phyloP scores from a whole-genome alignment of 2,797 vertebrate genomes.

The Enteromius argenteus region DNA sequence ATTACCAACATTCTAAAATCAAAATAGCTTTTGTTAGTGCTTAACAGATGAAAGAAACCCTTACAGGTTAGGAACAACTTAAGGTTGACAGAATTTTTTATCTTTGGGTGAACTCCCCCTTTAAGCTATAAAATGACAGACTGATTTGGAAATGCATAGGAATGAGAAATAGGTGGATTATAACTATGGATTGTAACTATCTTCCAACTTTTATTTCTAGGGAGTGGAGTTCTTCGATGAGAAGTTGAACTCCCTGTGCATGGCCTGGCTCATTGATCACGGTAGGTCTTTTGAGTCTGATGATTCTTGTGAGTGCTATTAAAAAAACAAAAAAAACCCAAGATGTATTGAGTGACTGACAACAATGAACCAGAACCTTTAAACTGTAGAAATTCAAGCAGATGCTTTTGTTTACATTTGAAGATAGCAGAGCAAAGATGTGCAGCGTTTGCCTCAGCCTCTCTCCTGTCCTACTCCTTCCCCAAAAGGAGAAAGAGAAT shows the following conservation, averaged over 20 bases:
- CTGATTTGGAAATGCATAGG: neutral
- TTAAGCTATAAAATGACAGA: neutral
- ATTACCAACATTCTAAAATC: neutral
- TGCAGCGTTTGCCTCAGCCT: conserved; percentile 16
- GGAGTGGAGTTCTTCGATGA: conserved; percentile 95
- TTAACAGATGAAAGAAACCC: neutral
- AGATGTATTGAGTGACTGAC: neutral
- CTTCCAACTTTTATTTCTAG: conserved; percentile 70
- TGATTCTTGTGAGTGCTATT: neutral
- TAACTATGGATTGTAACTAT: neutral
- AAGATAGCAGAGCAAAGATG: neutral
- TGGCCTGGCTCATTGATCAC: conserved; percentile 94
- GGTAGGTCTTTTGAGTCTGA: conserved; percentile 75
- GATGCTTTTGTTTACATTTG: conserved; percentile 12
- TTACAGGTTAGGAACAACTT: neutral
- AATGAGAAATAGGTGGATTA: neutral
- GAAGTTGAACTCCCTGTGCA: conserved; percentile 92
- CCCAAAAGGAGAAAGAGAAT: conserved; percentile 17
- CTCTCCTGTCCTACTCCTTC: conserved; percentile 2
- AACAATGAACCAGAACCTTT: conserved; percentile 2
- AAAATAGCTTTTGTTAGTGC: neutral
- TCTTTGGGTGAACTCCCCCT: neutral
- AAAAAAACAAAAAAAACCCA: neutral
- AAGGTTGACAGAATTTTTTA: neutral
- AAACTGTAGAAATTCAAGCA: conserved; percentile 1